These are phyloP conservation scores for Dysidea cf. avara DNA, from an alignment of 37 sponge, comb jelly and placozoan species.

Conservation along the genomic window DNA sequence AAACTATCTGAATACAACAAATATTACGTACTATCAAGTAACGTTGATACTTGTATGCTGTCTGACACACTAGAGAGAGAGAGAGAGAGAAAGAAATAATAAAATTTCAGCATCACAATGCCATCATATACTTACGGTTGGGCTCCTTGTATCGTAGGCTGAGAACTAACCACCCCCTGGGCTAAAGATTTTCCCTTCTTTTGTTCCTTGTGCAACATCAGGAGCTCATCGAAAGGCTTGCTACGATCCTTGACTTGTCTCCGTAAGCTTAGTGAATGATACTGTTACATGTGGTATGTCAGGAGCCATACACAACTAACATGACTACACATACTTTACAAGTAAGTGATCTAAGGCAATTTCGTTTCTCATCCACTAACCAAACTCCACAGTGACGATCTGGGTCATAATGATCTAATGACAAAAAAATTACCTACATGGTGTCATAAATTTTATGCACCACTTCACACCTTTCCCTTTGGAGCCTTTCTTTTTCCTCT, in stretches of 20 bases:
- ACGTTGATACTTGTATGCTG: too few species aligned
- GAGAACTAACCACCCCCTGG: too few species aligned
- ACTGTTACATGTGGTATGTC: background rate
- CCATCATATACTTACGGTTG: too few species aligned
- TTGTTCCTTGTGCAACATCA: constrained; percentile 39
- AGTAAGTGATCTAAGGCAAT: constrained; percentile 67
- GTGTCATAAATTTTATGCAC: too few species aligned
- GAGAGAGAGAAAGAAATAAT: too few species aligned
- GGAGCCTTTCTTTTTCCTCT: too few species aligned
- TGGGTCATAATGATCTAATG: constrained; percentile 38
- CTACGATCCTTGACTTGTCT: constrained; percentile 48
- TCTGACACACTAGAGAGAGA: too few species aligned
- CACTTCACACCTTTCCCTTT: too few species aligned
- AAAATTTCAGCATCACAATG: too few species aligned
- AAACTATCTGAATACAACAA: too few species aligned
- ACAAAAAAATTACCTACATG: background rate
- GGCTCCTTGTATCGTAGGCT: too few species aligned
- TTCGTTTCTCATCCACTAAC: constrained; percentile 40
- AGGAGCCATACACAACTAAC: background rate
- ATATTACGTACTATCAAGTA: too few species aligned
- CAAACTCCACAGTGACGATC: constrained; percentile 85
- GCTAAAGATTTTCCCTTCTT: constrained; percentile 16
- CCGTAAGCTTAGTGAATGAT: constrained; percentile 32
- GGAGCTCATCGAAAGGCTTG: constrained; percentile 46
- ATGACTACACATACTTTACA: constrained; percentile 60